These are phyloP conservation scores for Resseliella maxima DNA, from an alignment of 2,888 invertebrate genomes.

Conservation along the genomic window DNA sequence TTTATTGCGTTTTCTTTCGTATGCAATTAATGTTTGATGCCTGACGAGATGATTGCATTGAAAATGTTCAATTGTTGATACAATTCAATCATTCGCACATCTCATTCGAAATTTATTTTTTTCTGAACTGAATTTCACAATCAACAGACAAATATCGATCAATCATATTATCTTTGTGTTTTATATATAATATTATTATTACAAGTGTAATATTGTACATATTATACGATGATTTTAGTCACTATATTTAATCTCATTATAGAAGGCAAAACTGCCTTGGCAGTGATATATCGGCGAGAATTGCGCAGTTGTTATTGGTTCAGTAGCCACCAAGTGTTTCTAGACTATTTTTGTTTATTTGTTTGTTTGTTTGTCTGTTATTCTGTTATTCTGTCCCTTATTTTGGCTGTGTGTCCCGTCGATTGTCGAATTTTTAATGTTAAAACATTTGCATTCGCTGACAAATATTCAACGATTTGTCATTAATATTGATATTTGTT, in stretches of 20 bases:
- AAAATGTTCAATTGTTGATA: neutral
- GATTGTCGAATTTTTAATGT: neutral
- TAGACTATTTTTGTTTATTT: neutral
- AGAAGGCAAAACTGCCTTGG: neutral
- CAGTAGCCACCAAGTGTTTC: neutral
- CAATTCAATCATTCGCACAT: neutral
- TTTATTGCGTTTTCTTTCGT: conserved; percentile 1
- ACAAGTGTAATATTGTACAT: too few species aligned
- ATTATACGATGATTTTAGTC: too few species aligned
- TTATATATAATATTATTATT: neutral
- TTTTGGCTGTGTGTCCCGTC: neutral
- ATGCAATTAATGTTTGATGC: neutral
- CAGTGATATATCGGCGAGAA: neutral
- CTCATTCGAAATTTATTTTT: neutral
- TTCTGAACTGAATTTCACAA: neutral
- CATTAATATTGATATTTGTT: neutral
- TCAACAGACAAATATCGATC: neutral
- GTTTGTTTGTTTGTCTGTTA: neutral
- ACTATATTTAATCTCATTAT: neutral
- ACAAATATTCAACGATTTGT: neutral
- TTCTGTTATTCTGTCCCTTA: too few species aligned
- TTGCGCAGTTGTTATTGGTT: neutral
- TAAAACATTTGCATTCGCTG: neutral
- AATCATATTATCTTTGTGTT: neutral
- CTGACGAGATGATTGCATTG: neutral